Base-by-base conservation (phyloP, 2,888 invertebrate genomes). In the Synanthedon vespiformis region DNA sequence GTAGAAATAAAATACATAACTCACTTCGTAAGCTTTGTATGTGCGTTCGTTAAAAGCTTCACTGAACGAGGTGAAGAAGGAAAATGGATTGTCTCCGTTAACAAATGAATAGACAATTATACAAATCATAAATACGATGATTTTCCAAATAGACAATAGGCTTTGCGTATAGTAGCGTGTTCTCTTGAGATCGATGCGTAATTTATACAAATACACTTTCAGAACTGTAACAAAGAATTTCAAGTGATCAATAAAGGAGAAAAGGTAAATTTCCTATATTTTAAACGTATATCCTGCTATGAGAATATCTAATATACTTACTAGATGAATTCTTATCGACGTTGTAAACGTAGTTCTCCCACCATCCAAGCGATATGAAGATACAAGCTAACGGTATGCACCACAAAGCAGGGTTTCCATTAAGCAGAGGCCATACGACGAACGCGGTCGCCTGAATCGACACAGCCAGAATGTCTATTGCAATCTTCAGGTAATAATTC, bases 291-390 rank as follows among this genome's bases (percentile, higher is more conserved):
- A n/a, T n/a, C n/a, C n/a, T n/a, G n/a, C n/a, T n/a, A n/a, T n/a
- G n/a, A n/a, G 10, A 34, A 34, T 34, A 34, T 8, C 16, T 16
- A 16, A 16, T 16, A 8, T 34, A 59, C 60, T 58, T 66, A 82
- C 85, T 67, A 64, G 77, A 68, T 48, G 73, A 70, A 53, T 75
- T 59, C 53, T 63, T 74, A 53, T 74, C 76, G 1, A 68, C 62
- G 41, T 67, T 61, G 18, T 89, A 89, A 4, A 93, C 88, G 71
- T 90, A 95, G 74, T 95, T 95, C 71, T 93, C 93, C 95, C 95
- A 95, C 94, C 95, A 96, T 18, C 93, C 92, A 49, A 91, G 81
- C 0, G 95, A 95, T 53, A 92, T 89, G 27, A 94, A 80, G 40
- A 93, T 61, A 51, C 93, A 82, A 3, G 93, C 89, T 3, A 92